phyloP scores from a whole-genome alignment of 2,888 invertebrate species.

The Scaeva pyrastri region DNA sequence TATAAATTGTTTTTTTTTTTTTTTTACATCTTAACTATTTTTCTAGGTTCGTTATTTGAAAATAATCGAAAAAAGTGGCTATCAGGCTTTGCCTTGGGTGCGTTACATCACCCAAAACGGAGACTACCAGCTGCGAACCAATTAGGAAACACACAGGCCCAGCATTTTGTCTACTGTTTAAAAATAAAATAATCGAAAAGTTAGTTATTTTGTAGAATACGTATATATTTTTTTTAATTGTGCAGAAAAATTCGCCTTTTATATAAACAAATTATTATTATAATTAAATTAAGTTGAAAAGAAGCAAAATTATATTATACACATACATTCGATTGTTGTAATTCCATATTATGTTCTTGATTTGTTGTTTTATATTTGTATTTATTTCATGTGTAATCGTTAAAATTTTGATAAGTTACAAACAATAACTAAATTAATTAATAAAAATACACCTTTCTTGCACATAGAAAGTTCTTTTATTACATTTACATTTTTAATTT shows the following conservation, averaged over 20 bases:
- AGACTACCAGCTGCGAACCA: conserved; percentile 98
- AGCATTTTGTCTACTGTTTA: background rate
- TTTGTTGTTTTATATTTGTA: background rate
- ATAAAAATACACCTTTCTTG: too few relatives aligned
- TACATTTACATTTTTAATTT: too few relatives aligned
- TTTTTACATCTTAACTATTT: background rate
- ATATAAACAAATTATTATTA: background rate
- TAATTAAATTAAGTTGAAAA: background rate
- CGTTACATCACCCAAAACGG: conserved; percentile 99
- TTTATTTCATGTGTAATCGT: background rate
- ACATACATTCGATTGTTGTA: background rate
- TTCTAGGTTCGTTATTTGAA: conserved; percentile 92
- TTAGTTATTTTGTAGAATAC: conserved; percentile 2
- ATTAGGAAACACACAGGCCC: conserved; percentile 84
- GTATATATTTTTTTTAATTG: conserved; percentile 12
- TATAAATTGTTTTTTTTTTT: background rate
- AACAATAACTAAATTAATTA: too few relatives aligned
- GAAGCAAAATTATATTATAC: background rate
- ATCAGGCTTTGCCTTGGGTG: conserved; percentile 99
- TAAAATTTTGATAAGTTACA: background rate
- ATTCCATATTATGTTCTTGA: background rate
- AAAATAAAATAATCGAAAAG: background rate
- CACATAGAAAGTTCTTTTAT: too few relatives aligned
- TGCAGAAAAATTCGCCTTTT: background rate
- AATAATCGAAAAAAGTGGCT: conserved; percentile 99